phyloP scores from a whole-genome alignment of 2,888 invertebrate species.

The Odontomyia ornata region DNA sequence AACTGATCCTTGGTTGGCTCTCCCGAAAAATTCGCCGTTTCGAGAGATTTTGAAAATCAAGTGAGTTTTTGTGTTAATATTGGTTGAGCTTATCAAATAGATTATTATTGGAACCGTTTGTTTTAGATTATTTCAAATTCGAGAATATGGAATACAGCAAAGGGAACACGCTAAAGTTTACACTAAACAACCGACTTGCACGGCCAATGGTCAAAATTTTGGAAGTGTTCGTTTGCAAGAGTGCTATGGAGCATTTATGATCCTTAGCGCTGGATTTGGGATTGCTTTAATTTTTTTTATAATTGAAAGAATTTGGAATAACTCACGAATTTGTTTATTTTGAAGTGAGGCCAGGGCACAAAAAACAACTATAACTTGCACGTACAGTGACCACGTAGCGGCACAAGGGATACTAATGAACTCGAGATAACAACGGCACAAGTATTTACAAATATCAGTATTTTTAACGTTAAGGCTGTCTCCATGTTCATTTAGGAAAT shows the following conservation, averaged over 20 bases:
- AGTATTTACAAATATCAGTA: too few relatives aligned
- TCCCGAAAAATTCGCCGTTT: conserved; percentile 59
- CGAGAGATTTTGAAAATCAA: conserved; percentile 61
- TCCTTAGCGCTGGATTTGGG: conserved; percentile 46
- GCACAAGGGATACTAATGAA: too few relatives aligned
- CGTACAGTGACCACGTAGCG: too few relatives aligned
- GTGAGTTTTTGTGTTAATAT: conserved; percentile 53
- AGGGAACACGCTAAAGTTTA: conserved; percentile 64
- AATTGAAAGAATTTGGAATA: conserved; percentile 45
- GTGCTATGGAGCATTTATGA: conserved; percentile 58
- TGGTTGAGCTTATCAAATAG: not conserved
- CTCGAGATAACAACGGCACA: too few relatives aligned
- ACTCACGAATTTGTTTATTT: conserved; percentile 16
- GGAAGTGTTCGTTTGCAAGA: conserved; percentile 65
- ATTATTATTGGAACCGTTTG: not conserved
- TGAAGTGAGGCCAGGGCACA: too few relatives aligned
- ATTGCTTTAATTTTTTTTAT: conserved; percentile 42
- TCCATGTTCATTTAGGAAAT: too few relatives aligned
- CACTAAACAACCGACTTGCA: conserved; percentile 65
- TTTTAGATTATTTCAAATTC: conserved; percentile 62
- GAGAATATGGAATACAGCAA: conserved; percentile 65
- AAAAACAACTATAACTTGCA: too few relatives aligned
- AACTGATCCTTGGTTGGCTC: conserved; percentile 58
- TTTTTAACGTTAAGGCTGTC: too few relatives aligned
- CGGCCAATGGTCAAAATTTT: conserved; percentile 63